Evolutionary conservation across 1,140 invertebrate species (phyloP), one percentile per base, ranked within the genome.

Genomic region (Druon quercuslanigerum): DNA sequence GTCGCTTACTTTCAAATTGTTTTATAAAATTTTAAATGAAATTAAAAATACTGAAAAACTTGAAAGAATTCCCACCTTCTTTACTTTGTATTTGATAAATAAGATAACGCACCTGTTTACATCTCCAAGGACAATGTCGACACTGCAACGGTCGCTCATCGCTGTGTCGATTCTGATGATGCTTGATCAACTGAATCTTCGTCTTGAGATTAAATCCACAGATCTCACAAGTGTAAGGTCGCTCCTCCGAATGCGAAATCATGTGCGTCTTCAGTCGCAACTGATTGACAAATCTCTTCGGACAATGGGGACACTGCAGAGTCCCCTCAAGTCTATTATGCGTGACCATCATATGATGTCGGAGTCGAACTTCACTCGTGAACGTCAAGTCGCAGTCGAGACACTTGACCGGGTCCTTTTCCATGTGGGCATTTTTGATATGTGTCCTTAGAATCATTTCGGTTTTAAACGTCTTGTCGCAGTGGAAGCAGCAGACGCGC

Each of bases 151-250:
- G 91, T 73, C 91, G 82, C 54, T 90, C 90, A 11, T 92, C 88
- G 51, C 91, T 92, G 71, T 92, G 90, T 52, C 89, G 82, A 25
- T 92, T 92, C 19, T 92, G 91, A 76, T 90, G 90, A 81, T 92
- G 90, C 56, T 92, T 92, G 11, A 91, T 87, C 70, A 91, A 66
- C n/a, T 92, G 91, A 56, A 92, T 91, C 52, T 91, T 91, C 0
- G 91, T 92, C n/a, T 92, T 92, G 0, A 92, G 75, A 81, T 89
- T 91, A 54, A 92, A 92, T 0, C 89, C 90, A 56, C 91, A 91
- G 11, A 89, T 83, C 50, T 92, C 90, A 40, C 91, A 92, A 0
- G 86, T 85, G 17, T 86, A 89, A 0, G 91, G 91, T 3, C 91
- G 83, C 33, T 91, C 90, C 33, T 92, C 90, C 1, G 91, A 92